These are phyloP conservation scores for Silvanus unidentatus DNA, from an alignment of 2,888 invertebrate genomes.

Conservation along the genomic window DNA sequence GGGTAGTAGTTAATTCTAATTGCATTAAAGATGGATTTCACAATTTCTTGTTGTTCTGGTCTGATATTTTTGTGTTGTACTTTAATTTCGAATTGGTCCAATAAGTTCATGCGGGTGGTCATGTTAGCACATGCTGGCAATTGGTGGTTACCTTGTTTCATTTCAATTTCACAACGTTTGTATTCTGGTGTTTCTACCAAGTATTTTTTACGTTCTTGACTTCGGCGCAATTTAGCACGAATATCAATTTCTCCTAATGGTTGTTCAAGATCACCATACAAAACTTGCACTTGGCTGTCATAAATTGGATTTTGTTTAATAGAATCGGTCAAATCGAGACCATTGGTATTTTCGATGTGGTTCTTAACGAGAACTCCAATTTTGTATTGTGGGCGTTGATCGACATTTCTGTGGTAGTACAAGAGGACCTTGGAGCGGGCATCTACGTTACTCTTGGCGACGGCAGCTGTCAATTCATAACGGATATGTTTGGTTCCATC, in stretches of 20 bases:
- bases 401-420: conserved; percentile 45
- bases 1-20: conserved; percentile 45
- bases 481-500: conserved; percentile 50
- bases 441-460: conserved; percentile 54
- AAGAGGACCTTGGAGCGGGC: conserved; percentile 50
- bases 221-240: conserved; percentile 48
- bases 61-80: conserved; percentile 52
- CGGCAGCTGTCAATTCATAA: conserved; percentile 51
- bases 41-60: conserved; percentile 38
- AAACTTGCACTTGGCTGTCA: conserved; percentile 48
- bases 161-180: conserved; percentile 50
- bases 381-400: conserved; percentile 43
- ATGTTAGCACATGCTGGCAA: conserved; percentile 55
- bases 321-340: conserved; percentile 52
- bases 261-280: conserved; percentile 48
- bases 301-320: conserved; percentile 51
- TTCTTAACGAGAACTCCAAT: conserved; percentile 48
- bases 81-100: conserved; percentile 50
- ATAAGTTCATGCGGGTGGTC: conserved; percentile 49
- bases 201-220: conserved; percentile 46
- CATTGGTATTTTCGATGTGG: conserved; percentile 49
- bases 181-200: conserved; percentile 47
- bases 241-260: conserved; percentile 27
- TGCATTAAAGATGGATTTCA: conserved; percentile 47
- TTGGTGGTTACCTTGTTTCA: conserved; percentile 52